phyloP scores from a whole-genome alignment of 2,113 vertebrate species.

The Lamprotornis superbus region DNA sequence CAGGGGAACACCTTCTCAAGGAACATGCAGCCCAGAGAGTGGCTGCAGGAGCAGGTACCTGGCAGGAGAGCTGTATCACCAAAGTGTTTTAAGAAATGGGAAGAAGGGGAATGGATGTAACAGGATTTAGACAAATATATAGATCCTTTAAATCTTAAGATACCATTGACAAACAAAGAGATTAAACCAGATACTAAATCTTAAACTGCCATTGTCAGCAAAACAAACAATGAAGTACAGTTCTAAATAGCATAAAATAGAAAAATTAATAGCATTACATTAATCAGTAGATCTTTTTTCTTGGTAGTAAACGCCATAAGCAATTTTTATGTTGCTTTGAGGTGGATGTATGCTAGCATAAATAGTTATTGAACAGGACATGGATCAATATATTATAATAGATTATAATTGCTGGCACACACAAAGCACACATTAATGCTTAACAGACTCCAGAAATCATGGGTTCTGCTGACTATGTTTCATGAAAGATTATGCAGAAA shows the following conservation, averaged over 20 bases:
- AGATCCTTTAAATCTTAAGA: background rate
- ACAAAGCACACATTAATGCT: background rate
- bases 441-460: constrained; percentile 9
- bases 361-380: constrained; percentile 36
- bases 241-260: constrained; percentile 8
- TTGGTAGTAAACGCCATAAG: constrained; percentile 38
- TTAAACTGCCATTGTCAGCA: constrained; percentile 30
- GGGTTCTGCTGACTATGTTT: background rate
- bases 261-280: constrained; percentile 52
- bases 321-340: constrained; percentile 49
- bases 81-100: background rate
- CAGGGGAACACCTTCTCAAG: background rate
- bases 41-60: background rate
- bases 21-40: background rate
- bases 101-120: background rate
- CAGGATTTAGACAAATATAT: background rate
- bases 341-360: constrained; percentile 5
- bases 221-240: constrained; percentile 20
- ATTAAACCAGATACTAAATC: constrained; percentile 48
- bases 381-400: constrained; percentile 24
- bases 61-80: background rate
- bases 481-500: background rate
- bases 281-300: background rate
- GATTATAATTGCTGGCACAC: constrained; percentile 6
- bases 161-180: background rate